phyloP scores from a whole-genome alignment of 2,113 vertebrate species.

The Rhadina sibilatrix region DNA sequence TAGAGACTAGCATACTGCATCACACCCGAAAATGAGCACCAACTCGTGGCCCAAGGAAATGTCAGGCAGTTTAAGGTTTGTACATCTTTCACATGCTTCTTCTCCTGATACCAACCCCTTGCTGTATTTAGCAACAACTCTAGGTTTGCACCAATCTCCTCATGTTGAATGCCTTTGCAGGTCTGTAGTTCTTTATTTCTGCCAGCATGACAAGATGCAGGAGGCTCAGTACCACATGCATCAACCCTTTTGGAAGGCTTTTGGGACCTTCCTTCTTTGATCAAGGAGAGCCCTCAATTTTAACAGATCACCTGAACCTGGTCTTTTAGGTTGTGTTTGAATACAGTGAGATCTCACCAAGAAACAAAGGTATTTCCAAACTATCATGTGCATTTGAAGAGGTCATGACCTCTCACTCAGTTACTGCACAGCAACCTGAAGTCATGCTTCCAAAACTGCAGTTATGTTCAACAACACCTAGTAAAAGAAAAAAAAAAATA shows the following conservation, averaged over 20 bases:
- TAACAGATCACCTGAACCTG: neutral
- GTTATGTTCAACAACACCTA: neutral
- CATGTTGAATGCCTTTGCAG: neutral
- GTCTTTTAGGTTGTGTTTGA: neutral
- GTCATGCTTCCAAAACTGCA: neutral
- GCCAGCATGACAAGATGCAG: neutral
- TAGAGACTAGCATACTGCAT: conserved; percentile 95
- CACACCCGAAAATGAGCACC: conserved; percentile 93
- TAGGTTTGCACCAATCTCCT: neutral
- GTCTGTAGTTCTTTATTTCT: neutral
- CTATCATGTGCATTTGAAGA: neutral
- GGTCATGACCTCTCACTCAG: neutral
- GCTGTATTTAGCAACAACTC: neutral
- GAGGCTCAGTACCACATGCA: fast-evolving
- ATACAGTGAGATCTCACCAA: neutral
- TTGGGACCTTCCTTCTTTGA: neutral
- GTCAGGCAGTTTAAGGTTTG: conserved; percentile 91
- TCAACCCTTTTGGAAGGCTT: neutral
- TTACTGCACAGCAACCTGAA: neutral
- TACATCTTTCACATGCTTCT: neutral
- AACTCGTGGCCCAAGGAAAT: conserved; percentile 88
- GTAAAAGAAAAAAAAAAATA: neutral
- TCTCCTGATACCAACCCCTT: neutral
- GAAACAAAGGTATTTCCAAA: neutral
- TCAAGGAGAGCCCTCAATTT: neutral